Conservation (phyloP, 2,888 invertebrate genomes). For the Lymantria monacha region DNA sequence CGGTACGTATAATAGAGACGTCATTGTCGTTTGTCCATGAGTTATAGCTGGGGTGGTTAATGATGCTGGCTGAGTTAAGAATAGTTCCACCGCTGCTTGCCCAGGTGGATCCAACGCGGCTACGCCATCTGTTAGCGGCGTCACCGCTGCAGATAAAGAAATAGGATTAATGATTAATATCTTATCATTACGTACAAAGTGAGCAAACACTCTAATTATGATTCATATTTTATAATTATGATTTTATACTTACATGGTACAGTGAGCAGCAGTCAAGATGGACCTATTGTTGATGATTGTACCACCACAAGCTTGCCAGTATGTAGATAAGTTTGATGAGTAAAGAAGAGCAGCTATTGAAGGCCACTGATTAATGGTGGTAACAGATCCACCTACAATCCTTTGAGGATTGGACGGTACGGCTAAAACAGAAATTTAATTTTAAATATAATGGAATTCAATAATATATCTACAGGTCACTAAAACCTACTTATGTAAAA, state of each 20-base stretch:
- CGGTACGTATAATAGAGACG: conserved; percentile 39
- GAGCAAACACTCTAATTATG: too few relatives aligned
- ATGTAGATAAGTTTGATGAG: conserved; percentile 12
- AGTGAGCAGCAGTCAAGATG: conserved; percentile 49
- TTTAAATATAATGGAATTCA: not conserved
- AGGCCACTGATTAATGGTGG: conserved; percentile 39
- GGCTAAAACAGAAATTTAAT: not conserved
- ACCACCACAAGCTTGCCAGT: conserved; percentile 34
- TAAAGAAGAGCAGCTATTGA: conserved; percentile 27
- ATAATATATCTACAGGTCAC: not conserved
- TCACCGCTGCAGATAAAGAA: conserved; percentile 11
- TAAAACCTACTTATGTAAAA: not conserved
- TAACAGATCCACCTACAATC: conserved; percentile 23
- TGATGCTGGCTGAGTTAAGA: conserved; percentile 13
- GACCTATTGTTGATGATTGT: conserved; percentile 41
- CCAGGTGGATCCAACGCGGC: conserved; percentile 38
- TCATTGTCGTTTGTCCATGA: conserved; percentile 37
- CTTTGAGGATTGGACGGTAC: not conserved
- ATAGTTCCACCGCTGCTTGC: conserved; percentile 40
- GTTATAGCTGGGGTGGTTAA: conserved; percentile 36
- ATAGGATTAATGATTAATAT: not conserved
- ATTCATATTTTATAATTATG: not conserved
- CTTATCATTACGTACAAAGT: too few relatives aligned
- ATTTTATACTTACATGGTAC: conserved; percentile 34
- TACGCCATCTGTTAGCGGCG: conserved; percentile 13